phyloP scores from a whole-genome alignment of 2,888 invertebrate species.

The Temnothorax ravouxi region DNA sequence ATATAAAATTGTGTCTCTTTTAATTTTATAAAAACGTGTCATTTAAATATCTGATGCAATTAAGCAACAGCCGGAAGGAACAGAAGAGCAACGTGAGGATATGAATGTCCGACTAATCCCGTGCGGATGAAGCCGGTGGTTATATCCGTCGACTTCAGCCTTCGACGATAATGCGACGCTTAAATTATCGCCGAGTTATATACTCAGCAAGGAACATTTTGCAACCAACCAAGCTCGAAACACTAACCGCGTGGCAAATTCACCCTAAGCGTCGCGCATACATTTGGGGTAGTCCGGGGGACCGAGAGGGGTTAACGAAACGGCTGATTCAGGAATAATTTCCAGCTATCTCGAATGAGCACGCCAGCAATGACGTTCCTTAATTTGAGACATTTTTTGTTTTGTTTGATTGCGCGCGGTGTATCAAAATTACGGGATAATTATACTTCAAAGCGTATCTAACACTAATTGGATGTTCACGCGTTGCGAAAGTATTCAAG shows the following conservation, averaged over 20 bases:
- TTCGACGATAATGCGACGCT: constrained; percentile 52
- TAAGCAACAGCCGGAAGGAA: constrained; percentile 11
- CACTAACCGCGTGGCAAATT: constrained; percentile 69
- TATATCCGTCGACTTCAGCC: constrained; percentile 31
- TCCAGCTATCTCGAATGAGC: constrained; percentile 65
- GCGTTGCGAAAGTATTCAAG: constrained; percentile 46
- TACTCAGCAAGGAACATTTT: constrained; percentile 62
- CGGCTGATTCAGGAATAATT: constrained; percentile 76
- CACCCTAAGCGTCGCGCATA: constrained; percentile 56
- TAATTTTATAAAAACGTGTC: constrained; percentile 10
- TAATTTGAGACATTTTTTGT: constrained; percentile 56
- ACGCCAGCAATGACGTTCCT: constrained; percentile 49
- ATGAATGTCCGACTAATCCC: constrained; percentile 32
- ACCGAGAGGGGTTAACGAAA: constrained; percentile 55
- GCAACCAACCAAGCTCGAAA: constrained; percentile 60
- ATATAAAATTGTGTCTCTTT: background rate
- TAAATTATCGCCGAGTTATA: constrained; percentile 68
- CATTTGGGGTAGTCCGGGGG: background rate
- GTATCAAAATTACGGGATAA: constrained; percentile 58
- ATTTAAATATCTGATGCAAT: background rate
- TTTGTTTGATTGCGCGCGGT: constrained; percentile 35
- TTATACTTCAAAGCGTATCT: constrained; percentile 55
- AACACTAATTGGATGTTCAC: constrained; percentile 50
- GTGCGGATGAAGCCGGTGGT: constrained; percentile 13
- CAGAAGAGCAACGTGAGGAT: constrained; percentile 28